phyloP scores from a whole-genome alignment of 2,888 invertebrate genomes.

The Leucophenga montana region DNA sequence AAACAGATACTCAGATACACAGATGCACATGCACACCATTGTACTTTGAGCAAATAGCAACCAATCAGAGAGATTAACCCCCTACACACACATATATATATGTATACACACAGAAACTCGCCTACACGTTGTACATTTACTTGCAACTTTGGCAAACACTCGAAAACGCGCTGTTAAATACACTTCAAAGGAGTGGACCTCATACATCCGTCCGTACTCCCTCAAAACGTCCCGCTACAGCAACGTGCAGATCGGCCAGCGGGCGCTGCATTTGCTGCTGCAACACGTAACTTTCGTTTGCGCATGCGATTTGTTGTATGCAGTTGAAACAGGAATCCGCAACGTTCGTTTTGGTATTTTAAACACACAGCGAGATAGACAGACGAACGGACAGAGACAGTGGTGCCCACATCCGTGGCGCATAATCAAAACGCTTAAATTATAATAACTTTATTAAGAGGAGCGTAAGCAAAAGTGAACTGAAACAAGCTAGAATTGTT shows the following conservation, averaged over 20 bases:
- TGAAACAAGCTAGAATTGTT: slow-evolving; percentile 22
- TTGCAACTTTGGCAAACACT: too few species aligned
- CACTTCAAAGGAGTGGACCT: slow-evolving; percentile 43
- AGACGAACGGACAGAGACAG: background rate
- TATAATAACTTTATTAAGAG: slow-evolving; percentile 71
- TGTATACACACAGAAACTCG: background rate
- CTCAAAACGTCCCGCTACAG: too few species aligned
- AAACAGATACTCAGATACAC: too few species aligned
- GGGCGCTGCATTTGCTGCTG: slow-evolving; percentile 31
- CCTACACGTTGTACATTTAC: too few species aligned
- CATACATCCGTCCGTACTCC: background rate
- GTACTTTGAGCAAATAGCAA: slow-evolving; percentile 55
- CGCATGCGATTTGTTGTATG: slow-evolving; percentile 24
- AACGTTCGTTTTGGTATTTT: slow-evolving; percentile 51
- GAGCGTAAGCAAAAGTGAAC: slow-evolving; percentile 29
- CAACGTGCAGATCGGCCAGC: slow-evolving; percentile 10
- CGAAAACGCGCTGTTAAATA: slow-evolving; percentile 17
- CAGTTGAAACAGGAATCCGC: slow-evolving; percentile 7
- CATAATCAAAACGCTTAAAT: slow-evolving; percentile 72
- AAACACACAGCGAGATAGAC: slow-evolving; percentile 50
- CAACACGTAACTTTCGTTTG: slow-evolving; percentile 22
- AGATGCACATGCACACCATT: slow-evolving; percentile 51
- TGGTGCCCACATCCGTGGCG: slow-evolving; percentile 36
- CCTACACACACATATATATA: slow-evolving; percentile 37
- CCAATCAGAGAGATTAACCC: slow-evolving; percentile 64